phyloP scores from a whole-genome alignment of 1,140 invertebrate species.

The Drosophila kanapiae region DNA sequence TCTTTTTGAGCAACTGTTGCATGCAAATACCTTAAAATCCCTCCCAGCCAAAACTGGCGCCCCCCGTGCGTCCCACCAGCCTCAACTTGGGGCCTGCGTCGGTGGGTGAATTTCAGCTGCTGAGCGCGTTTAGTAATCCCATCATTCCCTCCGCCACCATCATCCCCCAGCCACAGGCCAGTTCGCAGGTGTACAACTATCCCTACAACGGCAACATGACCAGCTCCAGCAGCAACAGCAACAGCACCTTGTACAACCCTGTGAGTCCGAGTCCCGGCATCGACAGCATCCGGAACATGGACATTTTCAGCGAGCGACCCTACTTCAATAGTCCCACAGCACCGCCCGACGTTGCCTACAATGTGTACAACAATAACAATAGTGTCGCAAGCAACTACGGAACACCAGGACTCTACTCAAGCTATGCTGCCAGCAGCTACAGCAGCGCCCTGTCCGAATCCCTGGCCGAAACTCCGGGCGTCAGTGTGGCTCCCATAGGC shows the following conservation, averaged over 20 bases:
- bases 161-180: slow-evolving; percentile 52
- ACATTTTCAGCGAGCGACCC: slow-evolving; percentile 58
- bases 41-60: slow-evolving; percentile 49
- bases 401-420: slow-evolving; percentile 52
- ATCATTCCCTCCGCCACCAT: slow-evolving; percentile 32
- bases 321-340: slow-evolving; percentile 62
- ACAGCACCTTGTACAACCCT: slow-evolving; percentile 28
- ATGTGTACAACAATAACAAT: slow-evolving; percentile 21
- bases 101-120: slow-evolving; percentile 57
- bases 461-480: slow-evolving; percentile 72
- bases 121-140: slow-evolving; percentile 72
- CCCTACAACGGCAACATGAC: slow-evolving; percentile 44
- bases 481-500: slow-evolving; percentile 61
- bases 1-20: slow-evolving; percentile 60
- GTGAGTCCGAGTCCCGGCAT: slow-evolving; percentile 58
- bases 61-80: slow-evolving; percentile 65
- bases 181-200: slow-evolving; percentile 39
- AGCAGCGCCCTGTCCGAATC: slow-evolving; percentile 77
- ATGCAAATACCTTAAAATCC: slow-evolving; percentile 43
- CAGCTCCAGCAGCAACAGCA: slow-evolving; percentile 33
- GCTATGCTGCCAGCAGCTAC: slow-evolving; percentile 61
- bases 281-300: slow-evolving; percentile 75
- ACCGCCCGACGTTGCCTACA: slow-evolving; percentile 22
- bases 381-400: slow-evolving; percentile 39
- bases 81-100: slow-evolving; percentile 42